Conservation (phyloP, 2,888 invertebrate species). For the Glyphotaelius pellucidus region DNA sequence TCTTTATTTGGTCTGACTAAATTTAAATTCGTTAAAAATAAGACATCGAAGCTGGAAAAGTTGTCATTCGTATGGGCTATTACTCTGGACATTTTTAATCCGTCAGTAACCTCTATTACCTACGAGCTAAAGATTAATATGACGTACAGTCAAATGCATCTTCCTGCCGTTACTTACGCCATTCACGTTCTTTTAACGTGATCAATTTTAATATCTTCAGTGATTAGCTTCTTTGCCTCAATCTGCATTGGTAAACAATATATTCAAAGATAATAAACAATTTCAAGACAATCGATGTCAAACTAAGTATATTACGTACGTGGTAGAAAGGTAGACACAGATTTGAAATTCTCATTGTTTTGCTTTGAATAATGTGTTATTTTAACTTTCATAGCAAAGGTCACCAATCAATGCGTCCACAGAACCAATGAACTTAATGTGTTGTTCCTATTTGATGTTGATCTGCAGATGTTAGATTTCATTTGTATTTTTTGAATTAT, state of each 20-base stretch:
- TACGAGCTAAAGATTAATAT: not conserved
- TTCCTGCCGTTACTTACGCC: slow-evolving; percentile 31
- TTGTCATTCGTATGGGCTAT: slow-evolving; percentile 1
- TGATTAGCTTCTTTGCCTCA: slow-evolving; percentile 41
- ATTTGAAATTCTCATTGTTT: slow-evolving; percentile 14
- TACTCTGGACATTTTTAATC: slow-evolving; percentile 12
- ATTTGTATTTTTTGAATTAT: slow-evolving; percentile 44
- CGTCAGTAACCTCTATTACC: not conserved
- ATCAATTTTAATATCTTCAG: slow-evolving; percentile 38
- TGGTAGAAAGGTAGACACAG: not conserved
- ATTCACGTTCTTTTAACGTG: slow-evolving; percentile 42
- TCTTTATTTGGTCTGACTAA: slow-evolving; percentile 42
- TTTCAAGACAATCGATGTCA: slow-evolving; percentile 38
- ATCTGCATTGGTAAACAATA: slow-evolving; percentile 29
- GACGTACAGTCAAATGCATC: slow-evolving; percentile 8
- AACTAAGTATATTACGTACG: slow-evolving; percentile 23
- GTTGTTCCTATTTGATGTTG: not conserved
- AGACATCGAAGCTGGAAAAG: slow-evolving; percentile 12
- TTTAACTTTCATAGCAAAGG: not conserved
- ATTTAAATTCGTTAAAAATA: not conserved
- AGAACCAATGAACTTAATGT: not conserved
- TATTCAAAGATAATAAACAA: slow-evolving; percentile 46
- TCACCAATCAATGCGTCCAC: not conserved
- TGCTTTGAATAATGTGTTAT: slow-evolving; percentile 23
- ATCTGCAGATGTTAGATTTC: slow-evolving; percentile 47